Conservation (phyloP, 2,113 vertebrate genomes). For the Coptodon bakossiorum region DNA sequence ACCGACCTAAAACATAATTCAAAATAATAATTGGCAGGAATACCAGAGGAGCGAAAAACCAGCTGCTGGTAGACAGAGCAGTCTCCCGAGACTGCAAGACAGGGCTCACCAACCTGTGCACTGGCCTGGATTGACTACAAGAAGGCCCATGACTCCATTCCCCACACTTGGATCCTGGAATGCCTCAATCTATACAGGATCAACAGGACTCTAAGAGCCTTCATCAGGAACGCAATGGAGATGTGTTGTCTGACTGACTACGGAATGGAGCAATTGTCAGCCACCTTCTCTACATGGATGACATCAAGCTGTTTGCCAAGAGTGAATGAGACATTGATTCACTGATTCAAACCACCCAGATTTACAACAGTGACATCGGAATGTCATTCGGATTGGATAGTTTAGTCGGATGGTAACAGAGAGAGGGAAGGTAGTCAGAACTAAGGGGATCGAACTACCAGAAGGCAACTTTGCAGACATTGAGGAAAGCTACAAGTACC, state of each 20-base stretch:
- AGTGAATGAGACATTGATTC: neutral
- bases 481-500: neutral
- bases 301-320: neutral
- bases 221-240: neutral
- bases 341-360: neutral
- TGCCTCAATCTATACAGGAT: neutral
- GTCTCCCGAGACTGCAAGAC: neutral
- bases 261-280: neutral
- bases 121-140: neutral
- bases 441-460: neutral
- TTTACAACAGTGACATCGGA: neutral
- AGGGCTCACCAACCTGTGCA: neutral
- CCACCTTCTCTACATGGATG: neutral
- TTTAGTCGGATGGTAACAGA: neutral
- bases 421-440: neutral
- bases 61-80: neutral
- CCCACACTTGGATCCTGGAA: neutral
- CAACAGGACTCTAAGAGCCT: neutral
- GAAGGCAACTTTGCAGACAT: neutral
- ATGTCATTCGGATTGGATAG: neutral
- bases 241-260: neutral
- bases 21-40: neutral
- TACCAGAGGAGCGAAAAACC: neutral
- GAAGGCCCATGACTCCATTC: neutral
- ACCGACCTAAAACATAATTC: neutral